These are phyloP conservation scores for Pheucticus melanocephalus DNA, from an alignment of 2,113 vertebrate species.

Conservation along the genomic window DNA sequence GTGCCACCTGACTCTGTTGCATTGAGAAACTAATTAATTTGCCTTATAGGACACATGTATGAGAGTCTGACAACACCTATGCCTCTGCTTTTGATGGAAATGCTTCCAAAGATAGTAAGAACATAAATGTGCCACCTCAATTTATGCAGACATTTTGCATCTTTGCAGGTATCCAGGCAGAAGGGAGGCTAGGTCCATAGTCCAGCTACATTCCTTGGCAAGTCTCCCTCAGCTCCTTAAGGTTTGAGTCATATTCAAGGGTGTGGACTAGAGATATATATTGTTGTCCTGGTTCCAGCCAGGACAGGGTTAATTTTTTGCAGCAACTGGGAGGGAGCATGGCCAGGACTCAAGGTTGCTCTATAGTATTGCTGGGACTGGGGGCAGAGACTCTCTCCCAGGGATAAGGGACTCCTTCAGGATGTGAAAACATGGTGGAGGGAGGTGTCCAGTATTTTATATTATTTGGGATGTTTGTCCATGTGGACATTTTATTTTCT, in stretches of 20 bases:
- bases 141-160: not conserved
- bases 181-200: not conserved
- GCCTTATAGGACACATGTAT: not conserved
- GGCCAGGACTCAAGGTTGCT: not conserved
- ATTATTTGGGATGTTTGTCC: accelerated
- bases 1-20: not conserved
- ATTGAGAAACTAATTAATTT: not conserved
- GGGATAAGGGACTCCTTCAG: not conserved
- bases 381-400: accelerated
- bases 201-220: not conserved
- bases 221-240: not conserved
- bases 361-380: not conserved
- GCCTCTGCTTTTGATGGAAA: not conserved
- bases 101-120: not conserved
- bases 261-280: not conserved
- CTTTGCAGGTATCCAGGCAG: not conserved
- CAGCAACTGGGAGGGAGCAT: not conserved
- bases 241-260: not conserved
- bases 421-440: not conserved
- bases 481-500: not conserved
- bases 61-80: not conserved
- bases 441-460: accelerated
- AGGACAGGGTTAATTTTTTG: not conserved
- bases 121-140: not conserved
- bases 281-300: not conserved